A percentile compares a stretch with the other conserved stretches of the same genome.
These are phyloP conservation scores for Forbesichthys agassizii DNA, from an alignment of 2,113 vertebrate genomes.

Conservation along the genomic window DNA sequence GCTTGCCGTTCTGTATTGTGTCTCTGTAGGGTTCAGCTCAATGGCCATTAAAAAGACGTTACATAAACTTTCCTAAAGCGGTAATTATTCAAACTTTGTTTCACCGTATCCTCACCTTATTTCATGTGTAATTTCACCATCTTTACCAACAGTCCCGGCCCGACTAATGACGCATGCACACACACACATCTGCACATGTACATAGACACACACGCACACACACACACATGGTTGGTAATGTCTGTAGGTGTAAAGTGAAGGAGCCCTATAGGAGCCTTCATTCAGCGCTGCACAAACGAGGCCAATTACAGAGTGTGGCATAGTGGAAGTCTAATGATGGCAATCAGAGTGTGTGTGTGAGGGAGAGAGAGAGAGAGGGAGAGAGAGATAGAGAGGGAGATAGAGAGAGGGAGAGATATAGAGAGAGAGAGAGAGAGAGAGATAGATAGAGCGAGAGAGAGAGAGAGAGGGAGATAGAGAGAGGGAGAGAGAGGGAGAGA, in stretches of 20 bases:
- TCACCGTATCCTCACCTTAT: too few relatives aligned
- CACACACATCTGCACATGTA: neutral
- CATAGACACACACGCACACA: neutral
- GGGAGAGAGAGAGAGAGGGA: conserved; percentile 12
- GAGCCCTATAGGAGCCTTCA: conserved; percentile 33
- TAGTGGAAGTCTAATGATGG: conserved; percentile 52
- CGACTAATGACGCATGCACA: neutral
- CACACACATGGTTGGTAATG: conserved; percentile 27
- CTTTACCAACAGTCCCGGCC: too few relatives aligned
- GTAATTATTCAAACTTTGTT: too few relatives aligned
- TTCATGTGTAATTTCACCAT: too few relatives aligned
- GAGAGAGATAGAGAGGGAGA: conserved; percentile 32
- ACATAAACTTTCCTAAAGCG: neutral
- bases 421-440: conserved; percentile 3
- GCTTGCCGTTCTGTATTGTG: too few relatives aligned
- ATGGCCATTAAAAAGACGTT: conserved; percentile 50
- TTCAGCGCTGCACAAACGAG: conserved; percentile 42
- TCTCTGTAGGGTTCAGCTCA: too few relatives aligned
- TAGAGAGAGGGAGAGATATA: conserved; percentile 6
- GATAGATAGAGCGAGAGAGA: conserved; percentile 5
- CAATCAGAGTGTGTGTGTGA: conserved; percentile 34
- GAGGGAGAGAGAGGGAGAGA: conserved; percentile 17
- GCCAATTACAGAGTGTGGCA: conserved; percentile 48
- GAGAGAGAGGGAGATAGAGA: conserved; percentile 33
- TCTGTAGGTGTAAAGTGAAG: conserved; percentile 59